Percentiles rank a stretch among this genome's conserved stretches.
phyloP scores from a whole-genome alignment of 2,888 invertebrate species.

The Ypsolopha sequella region DNA sequence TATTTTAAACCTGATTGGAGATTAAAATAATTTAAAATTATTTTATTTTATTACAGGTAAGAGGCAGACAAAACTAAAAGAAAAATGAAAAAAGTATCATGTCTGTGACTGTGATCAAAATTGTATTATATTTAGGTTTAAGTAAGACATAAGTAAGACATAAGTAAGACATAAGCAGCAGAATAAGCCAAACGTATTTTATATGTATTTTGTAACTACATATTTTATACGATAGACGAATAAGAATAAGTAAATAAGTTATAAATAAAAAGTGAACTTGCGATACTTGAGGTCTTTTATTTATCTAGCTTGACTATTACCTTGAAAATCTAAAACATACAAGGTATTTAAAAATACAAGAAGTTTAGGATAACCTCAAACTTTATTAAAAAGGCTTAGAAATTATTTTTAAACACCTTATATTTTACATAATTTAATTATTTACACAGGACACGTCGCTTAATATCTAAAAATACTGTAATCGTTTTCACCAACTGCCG shows the following conservation, averaged over 20 bases:
- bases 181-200: conserved; percentile 33
- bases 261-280: background rate
- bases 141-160: conserved; percentile 21
- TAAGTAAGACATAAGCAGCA: conserved; percentile 24
- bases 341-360: too few species aligned
- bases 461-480: too few species aligned
- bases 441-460: too few species aligned
- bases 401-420: too few species aligned
- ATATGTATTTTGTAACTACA: conserved; percentile 6
- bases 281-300: background rate
- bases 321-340: background rate
- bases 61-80: conserved; percentile 57
- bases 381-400: too few species aligned
- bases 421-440: too few species aligned
- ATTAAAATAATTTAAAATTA: background rate
- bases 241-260: background rate
- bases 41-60: conserved; percentile 40
- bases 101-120: conserved; percentile 17
- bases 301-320: background rate
- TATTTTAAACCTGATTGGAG: background rate
- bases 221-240: conserved; percentile 4
- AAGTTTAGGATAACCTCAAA: too few species aligned
- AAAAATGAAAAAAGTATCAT: conserved; percentile 30
- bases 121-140: conserved; percentile 8
- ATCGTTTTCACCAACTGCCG: too few species aligned